These are phyloP conservation scores for Eudyptes chrysolophus DNA, from an alignment of 2,113 vertebrate genomes.

Conservation along the genomic window DNA sequence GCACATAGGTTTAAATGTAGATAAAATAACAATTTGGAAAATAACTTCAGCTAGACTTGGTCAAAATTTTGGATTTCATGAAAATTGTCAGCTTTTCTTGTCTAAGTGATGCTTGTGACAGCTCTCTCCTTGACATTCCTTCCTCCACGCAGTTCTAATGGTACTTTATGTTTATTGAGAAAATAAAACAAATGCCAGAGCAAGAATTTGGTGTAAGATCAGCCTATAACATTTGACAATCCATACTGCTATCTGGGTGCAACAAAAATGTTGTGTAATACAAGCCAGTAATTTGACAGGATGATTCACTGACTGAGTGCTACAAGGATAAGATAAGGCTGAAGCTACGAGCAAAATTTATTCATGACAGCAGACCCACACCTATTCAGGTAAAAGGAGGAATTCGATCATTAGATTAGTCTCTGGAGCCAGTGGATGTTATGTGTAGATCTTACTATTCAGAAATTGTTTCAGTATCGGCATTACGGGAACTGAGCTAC, in stretches of 20 bases:
- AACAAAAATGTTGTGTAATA: neutral
- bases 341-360: neutral
- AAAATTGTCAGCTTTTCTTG: neutral
- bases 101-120: neutral
- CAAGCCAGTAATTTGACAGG: neutral
- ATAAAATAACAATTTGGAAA: neutral
- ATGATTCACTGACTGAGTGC: neutral
- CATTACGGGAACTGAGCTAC: neutral
- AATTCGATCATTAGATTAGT: neutral
- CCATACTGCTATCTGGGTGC: neutral
- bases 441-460: neutral
- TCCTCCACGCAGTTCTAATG: neutral
- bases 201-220: neutral
- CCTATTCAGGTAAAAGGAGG: neutral
- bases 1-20: neutral
- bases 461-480: neutral
- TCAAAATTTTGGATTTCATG: neutral
- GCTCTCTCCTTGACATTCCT: neutral
- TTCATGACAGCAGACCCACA: neutral
- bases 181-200: neutral
- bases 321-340: neutral
- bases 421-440: neutral
- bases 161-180: neutral
- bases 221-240: neutral
- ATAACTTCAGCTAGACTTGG: neutral